Base-by-base conservation (phyloP, 2,888 invertebrate species). In the Hypercompe scribonia region DNA sequence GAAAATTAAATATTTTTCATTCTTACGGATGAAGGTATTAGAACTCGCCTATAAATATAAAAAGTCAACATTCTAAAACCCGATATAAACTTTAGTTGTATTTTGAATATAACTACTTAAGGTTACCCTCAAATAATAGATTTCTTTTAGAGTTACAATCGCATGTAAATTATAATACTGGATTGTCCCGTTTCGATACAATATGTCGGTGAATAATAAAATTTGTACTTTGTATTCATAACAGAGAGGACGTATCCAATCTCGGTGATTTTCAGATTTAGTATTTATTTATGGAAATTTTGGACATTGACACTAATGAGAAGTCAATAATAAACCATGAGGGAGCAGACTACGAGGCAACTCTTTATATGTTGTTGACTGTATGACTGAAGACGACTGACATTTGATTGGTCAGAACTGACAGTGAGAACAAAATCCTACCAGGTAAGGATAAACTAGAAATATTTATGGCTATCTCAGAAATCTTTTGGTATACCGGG, bases 401-500 rank as follows among this genome's bases (percentile, higher is more conserved):
- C n/a, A 58, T 28, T 28, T 58, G 58, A 58, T 3, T 58, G 28
- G 28, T 58, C 28, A 58, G 28, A 15, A 54, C 13, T 54, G n/a
- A 54, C 13, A n/a, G 13, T 13, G 11, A 54, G n/a, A 54, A 2
- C n/a, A 13, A 2, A 58, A 70, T 73, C 24, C n/a, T 21, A 1
- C 31, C 31, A 7, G 21, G 0, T 66, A 31, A 31, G 31, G 39
- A 66, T 31, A 46, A 66, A 21, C 31, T 46, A 46, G 42, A 21
- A 42, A 5, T 46, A 46, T 42, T 46, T 21, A 21, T 36, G 31
- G 31, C 10, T 54, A 13, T 71, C 67, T 63, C 73, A 76, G 70
- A 75, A 84, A 84, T 82, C 80, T 75, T 65, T 66, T 64, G 76
- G 18, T 34, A 78, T 80, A 80, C 81, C 78, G 78, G 74, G 71